Percentiles rank a stretch among this genome's conserved stretches.
Evolutionary conservation across 2,797 vertebrate species (phyloP).

Genomic region (Tarsius wallacei): DNA sequence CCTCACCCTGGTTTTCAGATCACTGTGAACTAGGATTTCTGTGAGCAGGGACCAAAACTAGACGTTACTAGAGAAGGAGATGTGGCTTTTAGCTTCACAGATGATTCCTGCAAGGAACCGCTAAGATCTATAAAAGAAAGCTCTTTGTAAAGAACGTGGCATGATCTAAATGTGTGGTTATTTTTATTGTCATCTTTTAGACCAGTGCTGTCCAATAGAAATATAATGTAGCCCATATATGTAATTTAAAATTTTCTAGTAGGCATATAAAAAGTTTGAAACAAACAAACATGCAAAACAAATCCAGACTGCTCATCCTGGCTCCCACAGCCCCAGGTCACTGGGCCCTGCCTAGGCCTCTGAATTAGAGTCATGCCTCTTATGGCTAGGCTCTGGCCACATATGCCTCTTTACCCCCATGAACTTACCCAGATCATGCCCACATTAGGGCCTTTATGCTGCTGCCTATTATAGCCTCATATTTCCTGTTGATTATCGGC

Average conservation of each 20-base stretch:
- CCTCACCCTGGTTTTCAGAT: background rate
- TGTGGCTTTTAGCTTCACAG: background rate
- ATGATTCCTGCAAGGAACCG: constrained; percentile 3
- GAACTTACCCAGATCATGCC: background rate
- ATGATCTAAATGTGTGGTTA: background rate
- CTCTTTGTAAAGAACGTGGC: background rate
- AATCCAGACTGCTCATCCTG: background rate
- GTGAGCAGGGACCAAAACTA: background rate
- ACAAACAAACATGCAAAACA: background rate
- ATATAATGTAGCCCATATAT: background rate
- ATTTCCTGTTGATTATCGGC: background rate
- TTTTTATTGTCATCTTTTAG: constrained; percentile 44
- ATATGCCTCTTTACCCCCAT: background rate
- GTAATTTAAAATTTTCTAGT: background rate
- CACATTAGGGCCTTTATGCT: background rate
- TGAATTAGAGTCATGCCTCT: background rate
- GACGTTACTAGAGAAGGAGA: background rate
- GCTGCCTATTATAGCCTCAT: background rate
- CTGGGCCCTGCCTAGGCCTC: background rate
- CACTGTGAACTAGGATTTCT: background rate
- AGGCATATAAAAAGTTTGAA: background rate
- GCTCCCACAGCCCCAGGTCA: background rate
- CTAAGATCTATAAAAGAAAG: constrained; percentile 40
- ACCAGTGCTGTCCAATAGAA: constrained; percentile 6
- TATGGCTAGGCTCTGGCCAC: background rate